These are phyloP conservation scores for Sebastes nivosus DNA, from an alignment of 2,797 vertebrate species.

Conservation along the genomic window DNA sequence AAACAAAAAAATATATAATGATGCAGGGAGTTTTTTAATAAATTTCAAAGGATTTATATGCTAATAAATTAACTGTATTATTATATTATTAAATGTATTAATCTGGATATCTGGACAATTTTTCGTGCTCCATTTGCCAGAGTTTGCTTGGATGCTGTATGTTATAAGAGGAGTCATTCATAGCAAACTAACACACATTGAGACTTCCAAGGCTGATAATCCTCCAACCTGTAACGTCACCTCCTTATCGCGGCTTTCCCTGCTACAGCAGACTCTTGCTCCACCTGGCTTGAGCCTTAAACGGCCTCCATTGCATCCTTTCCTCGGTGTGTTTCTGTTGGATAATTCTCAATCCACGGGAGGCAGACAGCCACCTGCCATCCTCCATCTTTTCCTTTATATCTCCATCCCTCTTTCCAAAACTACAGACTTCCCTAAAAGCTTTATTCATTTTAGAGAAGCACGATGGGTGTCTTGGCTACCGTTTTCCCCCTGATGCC, in stretches of 20 bases:
- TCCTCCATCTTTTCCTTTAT: constrained; percentile 31
- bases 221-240: not conserved
- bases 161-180: not conserved
- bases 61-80: no score
- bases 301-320: constrained; percentile 19
- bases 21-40: no score
- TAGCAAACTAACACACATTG: not conserved
- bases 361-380: constrained; percentile 44
- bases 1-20: no score
- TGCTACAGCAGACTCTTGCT: not conserved
- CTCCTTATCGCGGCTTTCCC: constrained; percentile 4
- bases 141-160: no score
- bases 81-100: no score
- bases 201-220: not conserved
- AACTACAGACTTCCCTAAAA: constrained; percentile 31
- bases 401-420: constrained; percentile 36
- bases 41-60: no score
- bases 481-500: constrained; percentile 30
- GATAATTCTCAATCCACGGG: constrained; percentile 57
- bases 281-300: constrained; percentile 46
- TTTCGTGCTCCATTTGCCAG: no score
- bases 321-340: constrained; percentile 64
- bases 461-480: constrained; percentile 54
- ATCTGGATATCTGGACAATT: no score
- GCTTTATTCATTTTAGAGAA: constrained; percentile 50